Evolutionary conservation across 2,888 invertebrate species (phyloP), one percentile per base, ranked within the genome.

Genomic region (Drosophila barbarae): DNA sequence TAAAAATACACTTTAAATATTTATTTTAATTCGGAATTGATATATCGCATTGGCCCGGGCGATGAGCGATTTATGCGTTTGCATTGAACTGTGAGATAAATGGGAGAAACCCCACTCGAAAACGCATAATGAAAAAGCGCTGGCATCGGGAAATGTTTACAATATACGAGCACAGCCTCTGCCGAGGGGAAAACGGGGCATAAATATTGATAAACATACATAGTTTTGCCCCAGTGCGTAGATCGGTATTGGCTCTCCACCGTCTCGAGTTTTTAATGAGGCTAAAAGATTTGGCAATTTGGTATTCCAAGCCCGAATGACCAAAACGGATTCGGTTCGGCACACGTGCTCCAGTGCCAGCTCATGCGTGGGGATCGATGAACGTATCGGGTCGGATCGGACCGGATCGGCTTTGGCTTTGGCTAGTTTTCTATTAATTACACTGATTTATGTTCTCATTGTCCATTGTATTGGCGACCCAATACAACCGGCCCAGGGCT

Each of bases 391-490:
- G 41, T 65, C 50, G 50, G 38, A 49, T 55, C 47, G 47, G 56
- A 46, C 30, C 18, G 18, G 46, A 46, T 46, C 46, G 72, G 76
- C 81, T 77, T 21, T 32, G 46, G 32, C 32, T 47, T 56, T 71
- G 72, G 76, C 81, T 77, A 79, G 76, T 74, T 76, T 78, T 77
- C 82, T 85, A 94, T 95, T 95, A 95, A 95, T 95, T 95, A 95
- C 95, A 93, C 94, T 95, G 95, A 95, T 95, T 95, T 95, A 95
- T 95, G 94, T 93, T 91, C 92, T 95, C 94, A 95, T 95, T 95
- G 95, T 95, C 93, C 94, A 94, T 94, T 94, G 94, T 94, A 93
- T 83, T 74, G 66, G 52, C 61, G 32, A 46, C 32, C 72, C 69
- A 63, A 61, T 13, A 51, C 72, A 52, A 71, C 18, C 41, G 35